Conservation (phyloP, 2,797 vertebrate genomes). For the Taenioides sp. region DNA sequence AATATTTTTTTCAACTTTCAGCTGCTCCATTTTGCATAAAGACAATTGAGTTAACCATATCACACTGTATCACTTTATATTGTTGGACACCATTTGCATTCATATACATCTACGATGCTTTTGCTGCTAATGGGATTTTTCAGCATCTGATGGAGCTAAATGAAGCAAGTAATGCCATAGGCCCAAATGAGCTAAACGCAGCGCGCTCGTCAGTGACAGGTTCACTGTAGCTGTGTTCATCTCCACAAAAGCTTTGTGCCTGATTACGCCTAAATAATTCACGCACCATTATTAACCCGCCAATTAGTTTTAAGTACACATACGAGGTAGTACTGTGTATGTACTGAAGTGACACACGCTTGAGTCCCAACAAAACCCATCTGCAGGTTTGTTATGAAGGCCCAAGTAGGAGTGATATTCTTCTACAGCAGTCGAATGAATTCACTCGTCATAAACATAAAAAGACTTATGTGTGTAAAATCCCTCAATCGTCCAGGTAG, state of each 20-base stretch:
- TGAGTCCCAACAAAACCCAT: slow-evolving; percentile 2
- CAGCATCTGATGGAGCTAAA: not conserved
- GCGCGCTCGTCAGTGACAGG: not conserved
- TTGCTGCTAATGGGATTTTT: not conserved
- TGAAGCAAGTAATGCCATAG: not conserved
- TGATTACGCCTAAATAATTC: slow-evolving; percentile 6
- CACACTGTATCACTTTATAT: not conserved
- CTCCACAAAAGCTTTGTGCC: not conserved
- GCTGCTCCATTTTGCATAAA: too few species aligned
- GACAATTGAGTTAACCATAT: too few species aligned
- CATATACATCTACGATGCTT: not conserved
- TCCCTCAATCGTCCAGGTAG: too few species aligned
- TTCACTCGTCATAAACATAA: slow-evolving; percentile 30
- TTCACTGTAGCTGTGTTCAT: not conserved
- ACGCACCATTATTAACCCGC: not conserved
- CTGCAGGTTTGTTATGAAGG: not conserved
- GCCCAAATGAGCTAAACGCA: not conserved
- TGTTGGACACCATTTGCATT: not conserved
- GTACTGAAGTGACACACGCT: slow-evolving; percentile 15
- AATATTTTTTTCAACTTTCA: too few species aligned
- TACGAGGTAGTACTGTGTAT: not conserved
- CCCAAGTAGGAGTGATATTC: slow-evolving; percentile 27
- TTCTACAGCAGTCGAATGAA: slow-evolving; percentile 36
- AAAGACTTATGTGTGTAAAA: too few species aligned
- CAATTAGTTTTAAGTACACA: slow-evolving; percentile 4